Evolutionary conservation across 2,888 invertebrate species (phyloP).

Genomic region (Nomada flava): DNA sequence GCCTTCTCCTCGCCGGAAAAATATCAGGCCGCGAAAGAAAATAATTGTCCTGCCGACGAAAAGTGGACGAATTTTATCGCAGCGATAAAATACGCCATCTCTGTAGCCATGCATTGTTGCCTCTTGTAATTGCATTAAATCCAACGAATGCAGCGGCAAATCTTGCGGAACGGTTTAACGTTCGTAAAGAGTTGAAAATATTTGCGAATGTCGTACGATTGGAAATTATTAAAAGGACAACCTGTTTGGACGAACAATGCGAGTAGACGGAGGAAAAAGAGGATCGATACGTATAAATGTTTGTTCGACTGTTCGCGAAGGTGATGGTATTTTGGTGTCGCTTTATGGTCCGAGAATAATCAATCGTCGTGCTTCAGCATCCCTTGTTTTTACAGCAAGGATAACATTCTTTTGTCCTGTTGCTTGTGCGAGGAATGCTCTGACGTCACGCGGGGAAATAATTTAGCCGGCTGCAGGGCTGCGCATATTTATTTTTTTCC

Average conservation of each 20-base stretch:
- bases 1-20: conserved; percentile 35
- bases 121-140: no score
- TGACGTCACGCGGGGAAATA: conserved; percentile 4
- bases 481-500: background rate
- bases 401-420: conserved; percentile 11
- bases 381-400: conserved; percentile 5
- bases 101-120: no score
- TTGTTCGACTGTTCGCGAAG: background rate
- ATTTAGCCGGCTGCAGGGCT: background rate
- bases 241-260: no score
- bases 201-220: no score
- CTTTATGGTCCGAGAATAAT: conserved; percentile 1
- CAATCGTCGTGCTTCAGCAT: conserved; percentile 15
- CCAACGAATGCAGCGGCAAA: no score
- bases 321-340: conserved; percentile 19
- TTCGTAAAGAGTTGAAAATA: no score
- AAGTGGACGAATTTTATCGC: conserved; percentile 14
- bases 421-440: background rate
- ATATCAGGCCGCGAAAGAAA: conserved; percentile 33
- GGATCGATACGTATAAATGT: background rate
- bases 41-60: conserved; percentile 38
- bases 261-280: no score
- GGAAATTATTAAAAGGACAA: no score
- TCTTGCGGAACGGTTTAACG: no score
- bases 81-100: no score